Evolutionary conservation across 2,113 vertebrate species (phyloP), one percentile per base, ranked within the genome.

Genomic region (Mustela nigripes): DNA sequence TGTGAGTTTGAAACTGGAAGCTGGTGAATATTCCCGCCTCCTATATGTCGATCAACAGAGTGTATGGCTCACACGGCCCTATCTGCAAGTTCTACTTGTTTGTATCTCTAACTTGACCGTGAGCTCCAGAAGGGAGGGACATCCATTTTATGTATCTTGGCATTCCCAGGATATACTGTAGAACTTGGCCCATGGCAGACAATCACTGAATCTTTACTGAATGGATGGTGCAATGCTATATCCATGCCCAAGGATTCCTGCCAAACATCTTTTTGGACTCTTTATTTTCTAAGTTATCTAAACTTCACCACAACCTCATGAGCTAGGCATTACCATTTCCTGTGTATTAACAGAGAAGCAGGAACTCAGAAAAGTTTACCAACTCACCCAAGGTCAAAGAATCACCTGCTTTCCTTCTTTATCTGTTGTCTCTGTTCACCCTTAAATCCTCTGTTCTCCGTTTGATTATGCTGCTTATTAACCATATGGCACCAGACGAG

Each of bases 331-430:
- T 76, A 21, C 78, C 24, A n/a, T 42, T 78, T 96, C 50, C 14
- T 76, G 58, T 36, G 88, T 39, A 56, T 85, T 92, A 81, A 42
- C 36, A 76, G 71, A 94, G 82, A 74, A 95, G 83, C 19, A 89
- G 22, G 58, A 60, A 26, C 56, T 71, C 42, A 85, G 50, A 87
- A 87, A 88, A 10, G 4, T 39, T 93, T 89, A 60, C 5, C 19
- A 67, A 5, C 14, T 71, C 42, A 88, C 19, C 12, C 80, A 89
- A 65, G 56, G 58, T 93, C 36, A 91, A 50, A 84, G 12, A 71
- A 50, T 83, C 58, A 28, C 19, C 10, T 71, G 42, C 31, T 71
- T 39, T 16, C 9, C 3, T 33, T 60, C 42, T 81, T 22, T 26
- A 65, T 3, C 11, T 14, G 26, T 9, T 50, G 71, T 8, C 7